A percentile compares a stretch with the other conserved stretches of the same genome.
phyloP scores from a whole-genome alignment of 2,888 invertebrate species.

The Eupithecia exiguata region DNA sequence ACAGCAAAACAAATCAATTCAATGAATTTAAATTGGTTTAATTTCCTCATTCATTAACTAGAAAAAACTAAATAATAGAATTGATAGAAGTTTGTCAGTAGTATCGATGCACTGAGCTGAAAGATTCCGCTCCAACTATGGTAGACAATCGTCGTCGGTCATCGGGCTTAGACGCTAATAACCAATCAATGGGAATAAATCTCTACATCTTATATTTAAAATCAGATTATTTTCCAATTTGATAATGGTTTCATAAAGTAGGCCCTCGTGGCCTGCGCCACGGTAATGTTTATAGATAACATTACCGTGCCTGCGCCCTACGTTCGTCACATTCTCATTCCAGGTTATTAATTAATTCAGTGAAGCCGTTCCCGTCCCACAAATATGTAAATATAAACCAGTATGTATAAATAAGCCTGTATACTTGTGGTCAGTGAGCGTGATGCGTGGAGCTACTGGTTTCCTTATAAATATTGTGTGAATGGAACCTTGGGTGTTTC shows the following conservation, averaged over 20 bases:
- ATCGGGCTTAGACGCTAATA: too few relatives aligned
- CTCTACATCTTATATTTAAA: neutral
- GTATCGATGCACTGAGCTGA: neutral
- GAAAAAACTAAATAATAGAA: neutral
- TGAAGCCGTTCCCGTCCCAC: neutral
- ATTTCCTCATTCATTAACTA: neutral
- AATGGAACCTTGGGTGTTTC: neutral
- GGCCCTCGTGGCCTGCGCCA: neutral
- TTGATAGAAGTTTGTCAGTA: neutral
- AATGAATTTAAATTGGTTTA: neutral
- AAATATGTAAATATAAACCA: neutral
- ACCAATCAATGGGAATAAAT: too few relatives aligned
- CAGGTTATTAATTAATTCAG: neutral
- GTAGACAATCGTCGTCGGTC: too few relatives aligned
- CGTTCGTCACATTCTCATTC: neutral
- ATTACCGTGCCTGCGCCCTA: too few relatives aligned
- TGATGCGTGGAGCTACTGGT: neutral
- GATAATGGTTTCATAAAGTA: neutral
- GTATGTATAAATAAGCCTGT: neutral
- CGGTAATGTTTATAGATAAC: too few relatives aligned
- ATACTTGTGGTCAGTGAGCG: neutral
- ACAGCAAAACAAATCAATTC: neutral
- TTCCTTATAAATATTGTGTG: neutral
- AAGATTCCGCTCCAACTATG: neutral
- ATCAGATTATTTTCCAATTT: too few relatives aligned